A percentile compares a stretch with the other conserved stretches of the same genome.
Evolutionary conservation across 2,113 vertebrate genomes (phyloP).

Genomic region (Oceanites oceanicus): DNA sequence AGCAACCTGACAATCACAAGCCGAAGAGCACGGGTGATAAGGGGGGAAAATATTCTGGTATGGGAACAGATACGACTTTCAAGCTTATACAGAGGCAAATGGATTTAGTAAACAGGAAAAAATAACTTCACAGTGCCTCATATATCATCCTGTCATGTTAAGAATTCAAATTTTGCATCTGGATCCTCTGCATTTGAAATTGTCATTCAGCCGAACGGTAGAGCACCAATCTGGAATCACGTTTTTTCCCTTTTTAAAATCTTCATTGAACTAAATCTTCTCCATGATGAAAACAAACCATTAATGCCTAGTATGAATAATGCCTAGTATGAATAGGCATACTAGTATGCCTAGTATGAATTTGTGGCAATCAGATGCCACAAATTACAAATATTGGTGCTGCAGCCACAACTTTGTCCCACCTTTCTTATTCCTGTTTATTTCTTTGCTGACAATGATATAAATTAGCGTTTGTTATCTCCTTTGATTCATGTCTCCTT

Average conservation of each 20-base stretch:
- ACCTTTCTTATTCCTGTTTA: neutral
- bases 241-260: neutral
- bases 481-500: neutral
- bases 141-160: neutral
- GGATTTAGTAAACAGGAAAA: neutral
- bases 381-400: neutral
- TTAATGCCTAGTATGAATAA: neutral
- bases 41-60: neutral
- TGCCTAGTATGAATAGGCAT: neutral
- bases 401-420: neutral
- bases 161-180: conserved; percentile 4
- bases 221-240: neutral
- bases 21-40: fast-evolving
- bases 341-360: neutral
- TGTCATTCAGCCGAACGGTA: neutral
- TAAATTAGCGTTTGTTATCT: neutral
- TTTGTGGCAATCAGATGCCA: neutral
- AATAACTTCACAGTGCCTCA: neutral
- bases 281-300: neutral
- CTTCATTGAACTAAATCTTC: neutral
- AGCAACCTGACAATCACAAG: neutral
- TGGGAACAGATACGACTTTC: neutral
- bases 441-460: neutral
- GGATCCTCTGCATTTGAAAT: neutral
- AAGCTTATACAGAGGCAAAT: neutral